Percentiles rank a stretch among this genome's conserved stretches.
phyloP scores from a whole-genome alignment of 2,113 vertebrate genomes.

The Callithrix jacchus region DNA sequence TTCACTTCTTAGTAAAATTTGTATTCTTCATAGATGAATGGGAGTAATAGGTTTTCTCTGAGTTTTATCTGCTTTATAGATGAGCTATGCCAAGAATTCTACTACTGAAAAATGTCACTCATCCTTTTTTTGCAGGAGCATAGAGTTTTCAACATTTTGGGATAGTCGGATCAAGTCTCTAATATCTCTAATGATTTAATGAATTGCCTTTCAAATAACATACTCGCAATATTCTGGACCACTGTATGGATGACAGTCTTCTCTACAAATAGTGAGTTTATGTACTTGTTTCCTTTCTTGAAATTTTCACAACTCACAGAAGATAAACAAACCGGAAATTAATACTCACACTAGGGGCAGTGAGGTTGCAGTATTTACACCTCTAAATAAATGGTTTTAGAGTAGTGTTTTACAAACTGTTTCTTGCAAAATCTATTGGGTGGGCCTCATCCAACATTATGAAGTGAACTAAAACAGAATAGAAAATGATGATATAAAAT shows the following conservation, averaged over 20 bases:
- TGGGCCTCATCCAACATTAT: background rate
- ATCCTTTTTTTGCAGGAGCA: background rate
- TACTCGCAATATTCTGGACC: background rate
- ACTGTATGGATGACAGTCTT: background rate
- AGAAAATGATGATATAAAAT: background rate
- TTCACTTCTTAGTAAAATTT: conserved; percentile 66
- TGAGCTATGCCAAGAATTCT: background rate
- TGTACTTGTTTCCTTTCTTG: background rate
- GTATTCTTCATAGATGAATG: conserved; percentile 48
- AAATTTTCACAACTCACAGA: background rate
- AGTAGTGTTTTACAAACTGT: background rate
- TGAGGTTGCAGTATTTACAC: background rate
- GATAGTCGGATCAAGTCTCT: background rate
- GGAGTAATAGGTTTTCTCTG: conserved; percentile 8
- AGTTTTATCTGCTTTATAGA: background rate
- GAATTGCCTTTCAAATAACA: background rate
- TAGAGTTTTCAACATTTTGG: background rate
- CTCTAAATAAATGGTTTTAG: background rate
- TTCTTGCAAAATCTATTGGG: background rate
- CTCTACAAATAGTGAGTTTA: background rate
- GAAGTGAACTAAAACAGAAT: background rate
- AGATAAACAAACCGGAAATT: background rate
- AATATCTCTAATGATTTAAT: background rate
- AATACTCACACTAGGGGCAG: background rate
- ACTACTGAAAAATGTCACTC: background rate